phyloP scores from a whole-genome alignment of 2,797 vertebrate genomes.

The Chloroceryle amazona region DNA sequence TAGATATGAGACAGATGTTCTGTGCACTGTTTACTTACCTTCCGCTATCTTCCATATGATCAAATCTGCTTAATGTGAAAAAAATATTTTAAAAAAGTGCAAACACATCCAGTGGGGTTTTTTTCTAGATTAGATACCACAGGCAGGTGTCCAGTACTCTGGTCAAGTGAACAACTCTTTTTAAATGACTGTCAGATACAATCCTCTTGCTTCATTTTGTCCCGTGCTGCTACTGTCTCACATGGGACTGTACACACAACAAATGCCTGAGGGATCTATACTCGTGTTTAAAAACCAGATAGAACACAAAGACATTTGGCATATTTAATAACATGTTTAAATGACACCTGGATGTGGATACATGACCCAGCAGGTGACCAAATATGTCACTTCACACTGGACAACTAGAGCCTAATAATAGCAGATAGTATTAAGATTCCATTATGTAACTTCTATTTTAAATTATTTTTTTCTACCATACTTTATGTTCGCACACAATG shows the following conservation, averaged over 20 bases:
- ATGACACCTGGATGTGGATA: neutral
- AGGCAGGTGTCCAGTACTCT: neutral
- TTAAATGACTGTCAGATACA: conserved; percentile 3
- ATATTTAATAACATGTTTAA: neutral
- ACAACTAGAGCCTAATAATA: neutral
- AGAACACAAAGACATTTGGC: neutral
- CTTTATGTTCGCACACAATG: neutral
- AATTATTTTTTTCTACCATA: rapidly evolving
- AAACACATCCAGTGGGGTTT: neutral
- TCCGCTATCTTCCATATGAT: neutral
- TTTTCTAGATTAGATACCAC: neutral
- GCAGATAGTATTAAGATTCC: neutral
- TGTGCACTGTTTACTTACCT: neutral
- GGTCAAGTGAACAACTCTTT: conserved; percentile 17
- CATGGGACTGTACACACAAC: neutral
- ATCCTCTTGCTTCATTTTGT: conserved; percentile 21
- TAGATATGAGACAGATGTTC: conserved; percentile 40
- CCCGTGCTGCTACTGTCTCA: conserved; percentile 20
- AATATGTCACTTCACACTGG: neutral
- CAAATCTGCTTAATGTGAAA: neutral
- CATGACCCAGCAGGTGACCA: neutral
- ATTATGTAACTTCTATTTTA: neutral
- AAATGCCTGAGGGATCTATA: neutral
- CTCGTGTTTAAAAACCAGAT: conserved; percentile 37
- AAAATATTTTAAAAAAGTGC: neutral